A percentile compares a stretch with the other conserved stretches of the same genome.
Evolutionary conservation across 23 tunicate species (phyloP).

Genomic region (Ciona savignyi): DNA sequence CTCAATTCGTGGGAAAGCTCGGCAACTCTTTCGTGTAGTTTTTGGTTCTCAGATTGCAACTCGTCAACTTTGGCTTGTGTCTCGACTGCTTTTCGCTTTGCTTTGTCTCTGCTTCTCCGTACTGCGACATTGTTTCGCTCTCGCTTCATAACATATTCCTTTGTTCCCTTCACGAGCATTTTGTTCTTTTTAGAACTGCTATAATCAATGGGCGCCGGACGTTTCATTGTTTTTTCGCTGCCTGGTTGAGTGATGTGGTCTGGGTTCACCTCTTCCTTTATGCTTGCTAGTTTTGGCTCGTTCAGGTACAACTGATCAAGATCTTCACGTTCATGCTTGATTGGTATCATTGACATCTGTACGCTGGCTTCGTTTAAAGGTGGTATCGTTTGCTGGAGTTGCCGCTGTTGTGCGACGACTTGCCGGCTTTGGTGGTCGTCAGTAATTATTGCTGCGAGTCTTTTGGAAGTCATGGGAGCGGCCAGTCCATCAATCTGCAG

Average conservation of each 20-base stretch:
- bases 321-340: conserved; percentile 20
- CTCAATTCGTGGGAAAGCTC: conserved; percentile 72
- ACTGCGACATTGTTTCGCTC: conserved; percentile 94
- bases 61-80: conserved; percentile 78
- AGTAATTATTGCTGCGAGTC: conserved; percentile 27
- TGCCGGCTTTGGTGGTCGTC: conserved; percentile 16
- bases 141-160: conserved; percentile 71
- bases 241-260: background rate
- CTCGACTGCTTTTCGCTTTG: conserved; percentile 70
- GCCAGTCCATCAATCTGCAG: conserved; percentile 63
- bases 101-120: conserved; percentile 88
- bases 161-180: conserved; percentile 41
- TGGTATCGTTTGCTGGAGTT: background rate
- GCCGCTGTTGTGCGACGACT: background rate
- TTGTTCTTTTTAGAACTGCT: conserved; percentile 44
- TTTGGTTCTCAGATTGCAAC: conserved; percentile 49
- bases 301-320: background rate
- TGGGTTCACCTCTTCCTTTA: conserved; percentile 16
- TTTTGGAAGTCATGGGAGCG: conserved; percentile 39
- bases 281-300: background rate
- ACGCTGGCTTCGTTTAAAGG: background rate
- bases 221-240: conserved; percentile 3
- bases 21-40: conserved; percentile 59
- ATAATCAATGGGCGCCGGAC: background rate
- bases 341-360: background rate